A percentile compares a stretch with the other conserved stretches of the same genome.
Evolutionary conservation across 2,888 invertebrate genomes (phyloP).

Genomic region (Lycophotia porphyrea): DNA sequence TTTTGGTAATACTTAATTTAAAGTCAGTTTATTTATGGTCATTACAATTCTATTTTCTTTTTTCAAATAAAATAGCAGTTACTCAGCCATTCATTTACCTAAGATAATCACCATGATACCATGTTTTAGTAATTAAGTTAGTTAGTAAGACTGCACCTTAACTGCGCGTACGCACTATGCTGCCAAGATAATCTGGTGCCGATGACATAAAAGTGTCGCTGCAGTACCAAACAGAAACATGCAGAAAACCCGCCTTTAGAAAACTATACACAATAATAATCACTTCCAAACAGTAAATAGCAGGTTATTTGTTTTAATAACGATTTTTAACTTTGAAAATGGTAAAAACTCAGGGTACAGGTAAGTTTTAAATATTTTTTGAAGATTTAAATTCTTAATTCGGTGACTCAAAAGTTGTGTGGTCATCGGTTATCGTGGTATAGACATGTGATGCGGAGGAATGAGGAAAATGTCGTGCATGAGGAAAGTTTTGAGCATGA

Average conservation of each 20-base stretch:
- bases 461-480: too few relatives aligned
- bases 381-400: too few relatives aligned
- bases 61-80: not conserved
- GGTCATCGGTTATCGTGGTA: too few relatives aligned
- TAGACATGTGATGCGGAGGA: too few relatives aligned
- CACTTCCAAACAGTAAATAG: not conserved
- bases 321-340: too few relatives aligned
- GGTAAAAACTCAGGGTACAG: too few relatives aligned
- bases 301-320: not conserved
- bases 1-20: constrained; percentile 6
- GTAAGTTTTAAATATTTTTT: too few relatives aligned
- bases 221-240: not conserved
- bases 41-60: not conserved
- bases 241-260: constrained; percentile 32
- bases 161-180: constrained; percentile 34
- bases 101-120: not conserved
- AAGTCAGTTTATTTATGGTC: not conserved
- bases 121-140: constrained; percentile 8
- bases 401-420: too few relatives aligned
- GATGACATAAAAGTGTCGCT: constrained; percentile 84
- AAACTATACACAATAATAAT: not conserved
- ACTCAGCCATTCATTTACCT: not conserved
- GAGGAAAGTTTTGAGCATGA: too few relatives aligned
- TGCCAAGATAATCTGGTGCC: constrained; percentile 54
- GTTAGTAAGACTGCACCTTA: constrained; percentile 16